These are phyloP conservation scores for Poecilia gillii DNA, from an alignment of 2,797 vertebrate genomes.

Conservation along the genomic window DNA sequence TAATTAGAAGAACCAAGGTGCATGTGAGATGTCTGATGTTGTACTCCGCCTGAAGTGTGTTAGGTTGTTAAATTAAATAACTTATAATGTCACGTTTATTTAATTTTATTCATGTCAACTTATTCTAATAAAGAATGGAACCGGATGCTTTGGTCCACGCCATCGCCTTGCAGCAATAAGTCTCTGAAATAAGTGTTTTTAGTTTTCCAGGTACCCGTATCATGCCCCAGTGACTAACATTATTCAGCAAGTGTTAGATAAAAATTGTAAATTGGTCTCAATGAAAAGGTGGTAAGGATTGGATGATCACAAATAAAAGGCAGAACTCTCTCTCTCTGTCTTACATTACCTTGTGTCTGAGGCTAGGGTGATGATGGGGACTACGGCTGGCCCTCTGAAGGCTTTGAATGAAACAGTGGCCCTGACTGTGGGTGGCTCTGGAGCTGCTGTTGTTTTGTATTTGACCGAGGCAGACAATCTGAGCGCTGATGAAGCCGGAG, in stretches of 20 bases:
- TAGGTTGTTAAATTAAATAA: not conserved
- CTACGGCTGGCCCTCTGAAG: constrained; percentile 23
- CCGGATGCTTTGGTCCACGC: not conserved
- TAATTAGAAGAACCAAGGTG: not conserved
- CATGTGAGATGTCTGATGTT: not conserved
- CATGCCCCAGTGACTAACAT: not conserved
- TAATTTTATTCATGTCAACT: too few species aligned
- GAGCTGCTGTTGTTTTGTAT: constrained; percentile 27
- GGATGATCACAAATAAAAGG: constrained; percentile 53
- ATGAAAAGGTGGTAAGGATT: constrained; percentile 25
- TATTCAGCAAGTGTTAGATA: not conserved
- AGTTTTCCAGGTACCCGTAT: not conserved
- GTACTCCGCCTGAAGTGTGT: not conserved
- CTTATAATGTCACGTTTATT: not conserved
- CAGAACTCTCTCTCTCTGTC: constrained; percentile 35
- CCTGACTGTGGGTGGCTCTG: constrained; percentile 27
- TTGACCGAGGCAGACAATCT: constrained; percentile 39
- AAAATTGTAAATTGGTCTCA: not conserved
- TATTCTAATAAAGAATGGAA: not conserved
- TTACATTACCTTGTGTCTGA: constrained; percentile 70
- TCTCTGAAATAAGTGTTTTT: not conserved
- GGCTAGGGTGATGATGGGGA: constrained; percentile 43
- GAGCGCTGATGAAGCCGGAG: constrained; percentile 23
- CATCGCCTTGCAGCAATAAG: not conserved
- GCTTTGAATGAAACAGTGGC: constrained; percentile 40